Base-by-base conservation (phyloP, 2,113 vertebrate species). In the Polyodon spathula region DNA sequence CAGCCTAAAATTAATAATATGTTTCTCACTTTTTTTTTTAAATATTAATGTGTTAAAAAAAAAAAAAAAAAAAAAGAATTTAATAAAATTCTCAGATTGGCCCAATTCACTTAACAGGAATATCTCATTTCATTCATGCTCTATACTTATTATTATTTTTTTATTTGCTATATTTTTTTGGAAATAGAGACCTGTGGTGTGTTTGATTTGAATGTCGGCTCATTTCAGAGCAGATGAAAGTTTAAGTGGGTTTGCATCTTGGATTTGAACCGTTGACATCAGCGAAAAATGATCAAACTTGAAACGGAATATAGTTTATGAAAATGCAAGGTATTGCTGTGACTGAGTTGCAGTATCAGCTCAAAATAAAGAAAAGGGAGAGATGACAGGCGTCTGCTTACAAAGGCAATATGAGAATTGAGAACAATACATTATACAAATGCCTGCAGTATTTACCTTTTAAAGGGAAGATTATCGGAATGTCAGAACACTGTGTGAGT, bases 191-290 rank as follows among this genome's bases (percentile, higher is more conserved):
- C n/a, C n/a, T n/a, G 72, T 78, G 79, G 78, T 68, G 84, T 76
- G 81, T 86, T 76, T 68, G 68, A n/a, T n/a, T 83, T 83, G 83
- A 73, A 81, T 85, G 80, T 77, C 68, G 80, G 66, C 73, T 73
- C 70, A 67, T 73, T 72, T 67, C 69, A 61, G 73, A 37, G 58
- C 54, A 72, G 63, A 37, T 44, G 43, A 38, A 15, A n/a, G 57
- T 40, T 51, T 37, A 40, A 60, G 37, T 61, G 76, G 72, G 69
- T 88, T 71, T 83, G 74, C 82, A n/a, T n/a, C n/a, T n/a, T n/a
- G n/a, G n/a, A n/a, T n/a, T n/a, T n/a, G n/a, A 76, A 71, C 75
- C 78, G 81, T 86, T 81, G 78, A 84, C 86, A 84, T 87, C 84
- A 87, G 81, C 79, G 69, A n/a, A 76, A 79, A 80, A 71, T 61